Base-by-base conservation (phyloP, 2,113 vertebrate genomes). In the Ptilorrhoa leucosticta region DNA sequence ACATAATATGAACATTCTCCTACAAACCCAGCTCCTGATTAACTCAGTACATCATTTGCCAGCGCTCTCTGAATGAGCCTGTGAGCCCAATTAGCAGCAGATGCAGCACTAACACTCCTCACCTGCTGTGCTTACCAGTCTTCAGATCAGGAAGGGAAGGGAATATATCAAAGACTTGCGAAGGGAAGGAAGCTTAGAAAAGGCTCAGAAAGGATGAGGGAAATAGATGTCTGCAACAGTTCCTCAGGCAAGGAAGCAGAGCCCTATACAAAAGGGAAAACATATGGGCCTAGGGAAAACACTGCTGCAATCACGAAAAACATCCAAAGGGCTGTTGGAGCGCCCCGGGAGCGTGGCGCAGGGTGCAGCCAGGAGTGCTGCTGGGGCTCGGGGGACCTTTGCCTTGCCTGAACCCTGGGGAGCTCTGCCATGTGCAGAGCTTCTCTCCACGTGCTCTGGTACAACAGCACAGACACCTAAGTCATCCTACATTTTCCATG, bases 1-100 rank as follows among this genome's bases (percentile, higher is more conserved):
- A 90, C 92, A 87, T 94, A 96, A 82, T 82, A 81, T 22, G 90
- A 94, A 95, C 76, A 71, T 86, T 95, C 90, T 93, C 76, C 88
- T 92, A 70, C 94, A 92, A 96, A 92, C 83, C 61, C 33, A 1
- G 92, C 90, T 95, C 86, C 93, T 96, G 96, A 96, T 97, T 95
- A 96, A 95, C 96, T 95, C 93, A 27, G 83, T 87, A 90, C 86
- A 86, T 93, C 90, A 92, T 80, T 97, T 92, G 94, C 96, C 92
- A 96, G 80, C 1, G 1, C 90, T 90, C 42, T 92, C 65, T 81
- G 83, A 93, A 96, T 93, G 80, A 96, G 96, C 96, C 93, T 97
- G 76, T 47, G 94, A 97, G 96, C 96, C 96, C 96, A 97, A 97
- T 97, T 96, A 97, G 96, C 96, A 96, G 96, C 94, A 96, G 96